Percentiles rank a stretch among this genome's conserved stretches.
Conservation (phyloP, 2,113 vertebrate species). For the Protobothrops mucrosquamatus region DNA sequence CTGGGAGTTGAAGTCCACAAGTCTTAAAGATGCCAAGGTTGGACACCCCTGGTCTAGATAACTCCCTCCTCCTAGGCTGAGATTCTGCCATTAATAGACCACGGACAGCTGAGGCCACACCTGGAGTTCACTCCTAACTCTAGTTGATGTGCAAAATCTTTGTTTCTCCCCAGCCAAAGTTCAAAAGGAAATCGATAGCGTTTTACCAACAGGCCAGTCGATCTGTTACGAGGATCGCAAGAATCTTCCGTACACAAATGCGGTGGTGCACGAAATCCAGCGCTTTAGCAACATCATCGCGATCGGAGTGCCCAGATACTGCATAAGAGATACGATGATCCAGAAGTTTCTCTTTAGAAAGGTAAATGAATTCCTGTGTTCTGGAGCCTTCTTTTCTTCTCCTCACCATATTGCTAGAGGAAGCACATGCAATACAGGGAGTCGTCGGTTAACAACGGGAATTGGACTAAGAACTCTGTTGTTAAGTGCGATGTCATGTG, state of each 20-base stretch:
- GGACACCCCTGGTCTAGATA: not conserved
- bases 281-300: slow-evolving; percentile 54
- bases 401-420: not conserved
- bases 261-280: slow-evolving; percentile 58
- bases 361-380: slow-evolving; percentile 30
- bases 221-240: slow-evolving; percentile 45
- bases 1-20: no score
- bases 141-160: not conserved
- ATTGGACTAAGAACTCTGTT: not conserved
- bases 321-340: slow-evolving; percentile 44
- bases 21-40: no score
- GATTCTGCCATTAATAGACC: not conserved
- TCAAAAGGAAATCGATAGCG: slow-evolving; percentile 61
- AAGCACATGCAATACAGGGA: not conserved
- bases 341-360: slow-evolving; percentile 40
- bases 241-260: slow-evolving; percentile 5
- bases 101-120: not conserved
- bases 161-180: slow-evolving; percentile 51
- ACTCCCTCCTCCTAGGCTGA: not conserved
- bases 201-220: slow-evolving; percentile 21
- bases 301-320: slow-evolving; percentile 9
- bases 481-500: not conserved
- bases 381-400: not conserved
- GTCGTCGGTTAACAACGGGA: not conserved
- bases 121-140: not conserved